Evolutionary conservation across 1,140 invertebrate genomes (phyloP).

Genomic region (Laodelphax striatellus): DNA sequence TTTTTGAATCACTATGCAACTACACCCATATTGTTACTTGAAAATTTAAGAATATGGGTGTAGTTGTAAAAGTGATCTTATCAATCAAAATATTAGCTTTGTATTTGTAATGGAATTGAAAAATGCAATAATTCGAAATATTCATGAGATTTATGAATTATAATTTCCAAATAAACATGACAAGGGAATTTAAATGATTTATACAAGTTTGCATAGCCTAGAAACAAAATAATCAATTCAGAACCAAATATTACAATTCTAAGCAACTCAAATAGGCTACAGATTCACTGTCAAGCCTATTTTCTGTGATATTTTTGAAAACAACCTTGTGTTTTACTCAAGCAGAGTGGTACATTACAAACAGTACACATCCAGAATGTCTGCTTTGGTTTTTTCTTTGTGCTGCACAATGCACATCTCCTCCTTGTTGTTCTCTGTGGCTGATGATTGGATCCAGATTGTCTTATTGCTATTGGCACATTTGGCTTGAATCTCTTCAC

Average conservation of each 20-base stretch:
- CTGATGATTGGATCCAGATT: slow-evolving; percentile 12
- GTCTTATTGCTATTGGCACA: slow-evolving; percentile 12
- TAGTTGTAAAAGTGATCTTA: background rate
- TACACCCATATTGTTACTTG: background rate
- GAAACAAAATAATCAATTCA: background rate
- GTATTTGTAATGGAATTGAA: background rate
- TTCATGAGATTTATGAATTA: background rate
- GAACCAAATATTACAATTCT: background rate
- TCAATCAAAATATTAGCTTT: background rate
- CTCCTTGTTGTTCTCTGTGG: slow-evolving; percentile 9
- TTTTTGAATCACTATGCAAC: slow-evolving; percentile 5
- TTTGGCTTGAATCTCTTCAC: slow-evolving; percentile 9
- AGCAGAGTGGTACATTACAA: slow-evolving; percentile 13
- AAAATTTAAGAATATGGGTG: background rate
- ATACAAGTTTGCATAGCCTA: background rate
- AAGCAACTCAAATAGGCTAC: too few relatives aligned
- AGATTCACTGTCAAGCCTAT: background rate
- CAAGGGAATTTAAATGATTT: background rate
- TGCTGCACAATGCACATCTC: slow-evolving; percentile 20
- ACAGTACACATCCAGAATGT: slow-evolving; percentile 5
- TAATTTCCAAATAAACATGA: background rate
- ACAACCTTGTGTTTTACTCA: slow-evolving; percentile 9
- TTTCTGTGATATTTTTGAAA: slow-evolving; percentile 10
- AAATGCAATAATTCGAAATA: background rate
- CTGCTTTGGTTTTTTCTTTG: slow-evolving; percentile 14